Evolutionary conservation across 2,113 vertebrate species (phyloP), one percentile per base, ranked within the genome.

Genomic region (Salvator merianae): DNA sequence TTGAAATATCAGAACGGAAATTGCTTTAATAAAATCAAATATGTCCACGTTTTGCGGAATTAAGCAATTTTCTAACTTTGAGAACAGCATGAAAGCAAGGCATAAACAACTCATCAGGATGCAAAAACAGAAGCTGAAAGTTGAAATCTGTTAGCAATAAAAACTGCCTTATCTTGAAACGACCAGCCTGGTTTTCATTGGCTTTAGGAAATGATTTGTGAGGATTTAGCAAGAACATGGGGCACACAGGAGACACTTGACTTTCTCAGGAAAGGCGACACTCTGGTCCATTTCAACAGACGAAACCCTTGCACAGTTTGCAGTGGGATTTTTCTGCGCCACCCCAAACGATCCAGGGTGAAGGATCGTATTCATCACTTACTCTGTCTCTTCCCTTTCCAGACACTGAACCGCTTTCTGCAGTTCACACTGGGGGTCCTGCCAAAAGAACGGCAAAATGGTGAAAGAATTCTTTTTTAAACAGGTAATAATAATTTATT

Each of bases 261-360:
- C 82, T 96, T 95, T 74, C 90, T 90, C 86, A 95, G 87, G 87
- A 96, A 95, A 0, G 90, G 92, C 1, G 90, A 95, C 43, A 95
- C 30, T 92, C 78, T 95, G 93, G 71, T 94, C 89, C 92, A 93
- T 95, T 3, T 79, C 0, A 6, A 1, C 0, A 0, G 71, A 1
- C 4, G 20, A 24, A 2, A 95, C 0, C 1, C 92, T 95, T n/a
- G 91, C 93, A 1, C 94, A 97, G 89, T 97, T 97, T 83, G 94
- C 73, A 47, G 91, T 87, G 50, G 94, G 94, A 89, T 97, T 97
- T 30, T 95, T 88, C 86, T 95, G 97, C 96, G 97, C 97, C 12
- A 92, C 93, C 63, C 95, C 90, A 87, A 98, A 98, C 53, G 93
- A 95, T 0, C 90, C 95, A 38, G 88, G 89, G 72, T 88, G 63